Percentiles rank a stretch among this genome's conserved stretches.
These are phyloP conservation scores for Diglossa brunneiventris DNA, from an alignment of 2,113 vertebrate genomes.

Conservation along the genomic window DNA sequence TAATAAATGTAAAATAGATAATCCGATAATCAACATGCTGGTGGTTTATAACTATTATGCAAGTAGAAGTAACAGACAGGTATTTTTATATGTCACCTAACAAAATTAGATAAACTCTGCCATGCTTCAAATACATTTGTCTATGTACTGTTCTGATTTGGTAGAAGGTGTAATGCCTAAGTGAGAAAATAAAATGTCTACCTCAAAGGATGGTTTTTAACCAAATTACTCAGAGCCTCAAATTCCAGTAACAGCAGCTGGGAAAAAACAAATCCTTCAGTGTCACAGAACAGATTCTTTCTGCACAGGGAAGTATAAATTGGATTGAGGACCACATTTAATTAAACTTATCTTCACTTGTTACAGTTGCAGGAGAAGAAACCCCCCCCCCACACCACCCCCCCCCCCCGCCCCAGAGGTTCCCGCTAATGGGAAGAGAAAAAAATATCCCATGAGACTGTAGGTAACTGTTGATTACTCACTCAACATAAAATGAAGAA, in stretches of 20 bases:
- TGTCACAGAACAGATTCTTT: neutral
- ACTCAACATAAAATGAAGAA: neutral
- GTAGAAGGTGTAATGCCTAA: neutral
- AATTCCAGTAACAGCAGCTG: neutral
- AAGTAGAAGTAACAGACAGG: neutral
- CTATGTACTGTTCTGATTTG: neutral
- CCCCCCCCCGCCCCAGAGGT: too few species aligned
- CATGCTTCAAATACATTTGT: neutral
- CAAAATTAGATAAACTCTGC: neutral
- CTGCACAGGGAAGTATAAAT: neutral
- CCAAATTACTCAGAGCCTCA: neutral
- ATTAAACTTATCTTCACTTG: slow-evolving; percentile 20
- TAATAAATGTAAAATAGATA: neutral
- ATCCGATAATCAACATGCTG: neutral
- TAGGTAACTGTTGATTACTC: neutral
- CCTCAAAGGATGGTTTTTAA: slow-evolving; percentile 11
- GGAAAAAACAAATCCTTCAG: slow-evolving; percentile 23
- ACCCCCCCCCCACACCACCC: neutral
- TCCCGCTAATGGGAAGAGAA: neutral
- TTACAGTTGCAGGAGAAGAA: slow-evolving; percentile 5
- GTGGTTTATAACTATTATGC: neutral
- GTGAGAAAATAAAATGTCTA: neutral
- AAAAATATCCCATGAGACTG: neutral
- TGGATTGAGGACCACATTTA: slow-evolving; percentile 6
- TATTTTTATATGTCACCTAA: neutral